These are phyloP conservation scores for Azorinus chamasolen DNA, from an alignment of 2,888 invertebrate genomes.

Conservation along the genomic window DNA sequence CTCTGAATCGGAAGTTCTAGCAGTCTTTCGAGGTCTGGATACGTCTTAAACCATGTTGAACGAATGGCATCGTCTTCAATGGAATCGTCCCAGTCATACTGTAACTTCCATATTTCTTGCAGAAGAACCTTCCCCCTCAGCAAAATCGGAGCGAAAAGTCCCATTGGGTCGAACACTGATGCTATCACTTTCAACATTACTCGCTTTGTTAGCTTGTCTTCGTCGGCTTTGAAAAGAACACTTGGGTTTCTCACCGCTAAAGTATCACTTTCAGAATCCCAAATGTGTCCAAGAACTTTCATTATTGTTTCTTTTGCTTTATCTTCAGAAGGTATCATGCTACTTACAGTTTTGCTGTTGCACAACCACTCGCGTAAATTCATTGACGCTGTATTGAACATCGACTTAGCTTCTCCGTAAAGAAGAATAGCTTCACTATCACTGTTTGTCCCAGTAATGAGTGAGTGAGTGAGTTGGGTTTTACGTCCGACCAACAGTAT, in stretches of 20 bases:
- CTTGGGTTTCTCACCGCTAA: too few species aligned
- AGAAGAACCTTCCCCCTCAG: constrained; percentile 18
- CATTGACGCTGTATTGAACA: constrained; percentile 32
- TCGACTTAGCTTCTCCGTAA: constrained; percentile 18
- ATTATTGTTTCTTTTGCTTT: too few species aligned
- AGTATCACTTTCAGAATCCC: too few species aligned
- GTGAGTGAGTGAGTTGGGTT: too few species aligned
- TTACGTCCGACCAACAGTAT: too few species aligned
- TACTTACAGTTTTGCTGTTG: constrained; percentile 9
- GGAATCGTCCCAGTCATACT: too few species aligned
- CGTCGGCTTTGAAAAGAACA: neutral
- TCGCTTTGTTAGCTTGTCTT: constrained; percentile 4
- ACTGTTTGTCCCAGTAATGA: neutral
- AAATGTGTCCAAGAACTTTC: constrained; percentile 31
- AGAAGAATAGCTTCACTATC: constrained; percentile 15
- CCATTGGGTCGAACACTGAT: constrained; percentile 19
- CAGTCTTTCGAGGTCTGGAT: too few species aligned
- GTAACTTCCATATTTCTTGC: constrained; percentile 15
- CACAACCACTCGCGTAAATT: constrained; percentile 35
- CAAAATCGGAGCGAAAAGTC: constrained; percentile 8
- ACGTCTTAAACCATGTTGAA: too few species aligned
- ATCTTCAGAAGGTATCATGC: too few species aligned
- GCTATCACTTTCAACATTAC: constrained; percentile 14
- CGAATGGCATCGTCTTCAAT: too few species aligned
- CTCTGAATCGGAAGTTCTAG: too few species aligned